Evolutionary conservation across 2,113 vertebrate genomes (phyloP).

Genomic region (Neolamprologus brichardi): DNA sequence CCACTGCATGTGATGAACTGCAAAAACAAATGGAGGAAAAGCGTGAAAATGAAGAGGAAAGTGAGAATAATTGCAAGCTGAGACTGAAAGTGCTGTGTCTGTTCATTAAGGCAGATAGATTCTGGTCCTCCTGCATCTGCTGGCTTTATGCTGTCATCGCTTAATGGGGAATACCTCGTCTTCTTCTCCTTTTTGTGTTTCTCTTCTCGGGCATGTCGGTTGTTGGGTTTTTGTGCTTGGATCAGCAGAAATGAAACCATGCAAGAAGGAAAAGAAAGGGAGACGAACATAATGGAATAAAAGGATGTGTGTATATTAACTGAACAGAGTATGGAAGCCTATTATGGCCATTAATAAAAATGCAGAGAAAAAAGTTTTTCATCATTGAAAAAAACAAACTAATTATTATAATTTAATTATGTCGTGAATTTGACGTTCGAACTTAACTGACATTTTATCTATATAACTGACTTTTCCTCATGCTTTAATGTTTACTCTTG

Average conservation of each 20-base stretch:
- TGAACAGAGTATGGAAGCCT: not conserved
- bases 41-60: not conserved
- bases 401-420: not conserved
- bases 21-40: not conserved
- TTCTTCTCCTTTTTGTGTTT: not conserved
- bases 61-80: constrained; percentile 8
- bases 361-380: not conserved
- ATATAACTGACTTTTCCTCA: not conserved
- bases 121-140: not conserved
- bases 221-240: not conserved
- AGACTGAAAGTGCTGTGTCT: not conserved
- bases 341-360: not conserved
- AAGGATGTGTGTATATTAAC: not conserved
- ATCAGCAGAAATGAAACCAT: not conserved
- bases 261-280: not conserved
- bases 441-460: not conserved
- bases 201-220: not conserved
- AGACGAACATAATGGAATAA: not conserved
- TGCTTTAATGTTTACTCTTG: not conserved
- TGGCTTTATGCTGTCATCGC: not conserved
- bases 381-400: not conserved
- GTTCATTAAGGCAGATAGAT: constrained; percentile 27
- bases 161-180: not conserved
- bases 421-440: not conserved
- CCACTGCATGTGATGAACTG: not conserved